These are phyloP conservation scores for Pammene aurita DNA, from an alignment of 2,888 invertebrate genomes.

Conservation along the genomic window DNA sequence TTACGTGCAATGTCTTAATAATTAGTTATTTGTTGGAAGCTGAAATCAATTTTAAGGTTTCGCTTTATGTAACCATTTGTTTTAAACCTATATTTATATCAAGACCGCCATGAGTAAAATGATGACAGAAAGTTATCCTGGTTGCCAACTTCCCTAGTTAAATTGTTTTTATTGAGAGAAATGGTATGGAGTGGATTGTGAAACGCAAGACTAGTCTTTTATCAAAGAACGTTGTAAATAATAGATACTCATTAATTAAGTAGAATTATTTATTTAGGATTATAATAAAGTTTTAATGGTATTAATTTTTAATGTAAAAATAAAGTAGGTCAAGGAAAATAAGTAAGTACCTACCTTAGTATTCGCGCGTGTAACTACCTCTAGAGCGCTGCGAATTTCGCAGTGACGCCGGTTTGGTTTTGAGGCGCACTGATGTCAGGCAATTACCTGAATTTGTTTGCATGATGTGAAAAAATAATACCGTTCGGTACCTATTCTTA, in stretches of 20 bases:
- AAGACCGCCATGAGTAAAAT: conserved; percentile 19
- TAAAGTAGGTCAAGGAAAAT: conserved; percentile 49
- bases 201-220: conserved; percentile 72
- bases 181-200: conserved; percentile 43
- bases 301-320: conserved; percentile 59
- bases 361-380: conserved; percentile 42
- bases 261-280: conserved; percentile 77
- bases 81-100: conserved; percentile 14
- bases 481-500: conserved; percentile 24
- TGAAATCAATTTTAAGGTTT: not conserved
- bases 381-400: conserved; percentile 47
- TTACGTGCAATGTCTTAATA: not conserved
- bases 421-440: not conserved
- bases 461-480: conserved; percentile 44
- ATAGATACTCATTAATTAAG: conserved; percentile 78
- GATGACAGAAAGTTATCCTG: conserved; percentile 13
- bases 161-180: conserved; percentile 37
- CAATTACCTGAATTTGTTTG: conserved; percentile 47
- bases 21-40: conserved; percentile 9
- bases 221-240: conserved; percentile 78
- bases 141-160: conserved; percentile 38
- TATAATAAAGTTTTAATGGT: conserved; percentile 67
- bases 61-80: not conserved
- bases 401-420: conserved; percentile 48
- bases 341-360: conserved; percentile 35